Evolutionary conservation across 2,888 invertebrate species (phyloP).

Genomic region (Atrina japonica): DNA sequence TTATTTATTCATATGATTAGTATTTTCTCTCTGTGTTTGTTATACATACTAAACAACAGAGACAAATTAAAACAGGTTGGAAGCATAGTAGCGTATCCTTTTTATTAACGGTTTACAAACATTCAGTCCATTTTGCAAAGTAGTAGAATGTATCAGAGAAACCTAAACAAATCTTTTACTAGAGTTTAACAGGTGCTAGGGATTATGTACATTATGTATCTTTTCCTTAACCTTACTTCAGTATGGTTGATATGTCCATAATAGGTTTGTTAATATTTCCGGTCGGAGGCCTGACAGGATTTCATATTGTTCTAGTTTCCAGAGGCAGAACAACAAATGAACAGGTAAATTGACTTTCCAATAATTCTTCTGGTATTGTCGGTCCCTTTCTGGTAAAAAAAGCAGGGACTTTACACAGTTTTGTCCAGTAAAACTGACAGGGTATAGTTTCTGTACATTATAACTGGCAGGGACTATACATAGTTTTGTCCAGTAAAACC

Average conservation of each 20-base stretch:
- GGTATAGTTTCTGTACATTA: too few species aligned
- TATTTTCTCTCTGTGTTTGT: conserved; percentile 95
- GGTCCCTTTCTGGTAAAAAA: too few species aligned
- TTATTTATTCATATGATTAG: conserved; percentile 98
- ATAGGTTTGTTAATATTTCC: conserved; percentile 96
- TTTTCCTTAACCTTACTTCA: conserved; percentile 59
- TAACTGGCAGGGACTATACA: too few species aligned
- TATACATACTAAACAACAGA: conserved; percentile 93
- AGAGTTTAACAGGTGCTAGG: too few species aligned
- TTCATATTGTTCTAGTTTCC: conserved; percentile 98
- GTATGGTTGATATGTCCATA: conserved; percentile 87
- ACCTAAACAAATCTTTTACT: too few species aligned
- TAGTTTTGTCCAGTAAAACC: too few species aligned
- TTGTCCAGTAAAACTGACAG: too few species aligned
- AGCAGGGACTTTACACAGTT: too few species aligned
- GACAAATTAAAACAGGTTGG: conserved; percentile 87
- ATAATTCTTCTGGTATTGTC: too few species aligned
- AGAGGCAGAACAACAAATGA: conserved; percentile 99
- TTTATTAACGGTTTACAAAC: too few species aligned
- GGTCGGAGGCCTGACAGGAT: conserved; percentile 97
- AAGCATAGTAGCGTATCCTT: conserved; percentile 82
- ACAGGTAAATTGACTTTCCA: conserved; percentile 84
- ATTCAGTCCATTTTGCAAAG: too few species aligned
- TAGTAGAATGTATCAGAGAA: too few species aligned
- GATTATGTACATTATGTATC: background rate